These are phyloP conservation scores for Theodoxus fluviatilis DNA, from an alignment of 2,888 invertebrate genomes.

Conservation along the genomic window DNA sequence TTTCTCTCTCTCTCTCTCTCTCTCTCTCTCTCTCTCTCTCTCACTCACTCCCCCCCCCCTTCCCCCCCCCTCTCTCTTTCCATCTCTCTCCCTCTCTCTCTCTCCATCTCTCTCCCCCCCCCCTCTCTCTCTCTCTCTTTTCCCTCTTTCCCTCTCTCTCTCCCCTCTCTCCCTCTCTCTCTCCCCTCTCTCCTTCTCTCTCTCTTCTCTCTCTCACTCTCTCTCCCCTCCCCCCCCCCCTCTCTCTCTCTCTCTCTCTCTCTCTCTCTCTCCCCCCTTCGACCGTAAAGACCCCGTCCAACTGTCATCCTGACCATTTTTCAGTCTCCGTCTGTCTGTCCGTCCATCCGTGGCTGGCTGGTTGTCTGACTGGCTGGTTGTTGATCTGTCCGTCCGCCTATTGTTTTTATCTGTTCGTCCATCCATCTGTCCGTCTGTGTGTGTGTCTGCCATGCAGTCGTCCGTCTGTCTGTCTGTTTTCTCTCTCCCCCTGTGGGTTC, in stretches of 20 bases:
- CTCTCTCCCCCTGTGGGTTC: too few relatives aligned
- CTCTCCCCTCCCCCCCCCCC: background rate
- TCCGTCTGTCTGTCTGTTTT: too few relatives aligned
- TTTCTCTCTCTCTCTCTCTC: background rate
- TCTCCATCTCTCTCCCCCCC: background rate
- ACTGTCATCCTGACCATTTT: too few relatives aligned
- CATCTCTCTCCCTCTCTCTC: background rate
- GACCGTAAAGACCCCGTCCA: too few relatives aligned
- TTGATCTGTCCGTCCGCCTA: too few relatives aligned
- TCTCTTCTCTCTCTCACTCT: too few relatives aligned
- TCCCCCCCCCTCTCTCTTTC: constrained; percentile 6
- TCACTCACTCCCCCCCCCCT: background rate
- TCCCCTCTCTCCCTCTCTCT: constrained; percentile 5
- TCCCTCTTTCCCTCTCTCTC: background rate
- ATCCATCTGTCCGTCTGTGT: too few relatives aligned
- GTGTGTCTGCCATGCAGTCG: too few relatives aligned
- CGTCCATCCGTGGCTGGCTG: too few relatives aligned
- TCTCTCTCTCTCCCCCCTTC: background rate
- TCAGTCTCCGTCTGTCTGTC: too few relatives aligned
- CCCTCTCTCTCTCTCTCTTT: background rate
- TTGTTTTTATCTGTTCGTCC: too few relatives aligned
- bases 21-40: background rate
- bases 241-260: constrained; percentile 2
- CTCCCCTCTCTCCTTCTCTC: constrained; percentile 8
- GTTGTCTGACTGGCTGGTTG: too few relatives aligned